Evolutionary conservation across 2,113 vertebrate species (phyloP), one percentile per base, ranked within the genome.

Genomic region (Callipepla californica): DNA sequence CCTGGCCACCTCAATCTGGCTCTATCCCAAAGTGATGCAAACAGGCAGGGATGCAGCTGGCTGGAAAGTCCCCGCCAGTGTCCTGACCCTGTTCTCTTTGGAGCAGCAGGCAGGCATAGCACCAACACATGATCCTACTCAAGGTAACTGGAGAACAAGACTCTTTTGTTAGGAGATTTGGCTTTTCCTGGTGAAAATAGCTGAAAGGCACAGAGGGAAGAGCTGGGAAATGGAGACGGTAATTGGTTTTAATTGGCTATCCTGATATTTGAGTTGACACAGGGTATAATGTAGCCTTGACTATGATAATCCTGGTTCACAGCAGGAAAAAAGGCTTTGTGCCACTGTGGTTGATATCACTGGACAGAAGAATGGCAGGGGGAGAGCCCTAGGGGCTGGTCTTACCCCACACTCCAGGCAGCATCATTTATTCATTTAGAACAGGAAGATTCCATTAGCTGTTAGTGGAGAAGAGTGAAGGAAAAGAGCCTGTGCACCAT

Each of bases 1-100:
- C 77, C 74, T 51, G 61, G 89, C 80, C 75, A 89, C 85, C 85
- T 89, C 87, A 34, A 34, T 34, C 83, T 90, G 92, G 87, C 78
- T 94, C 13, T 30, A 3, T 6, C 16, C 80, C 42, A 9, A 34
- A 30, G 40, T 80, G 89, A 80, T 3, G 1, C 10, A 25, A 0
- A 2, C 76, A 75, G 77, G 65, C 65, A 91, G 92, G 85, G 77
- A 25, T 0, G 69, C 63, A 63, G 89, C 21, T 14, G 25, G 78
- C 34, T 0, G 7, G 80, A 86, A 93, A 92, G 87, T 40, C 57
- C 51, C 88, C 0, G 0, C 9, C 85, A 80, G 80, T 48, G 19
- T 80, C n/a, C 81, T 69, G 80, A 18, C 59, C 69, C 73, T 48
- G 0, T 58, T 51, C 8, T 0, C 1, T 1, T 13, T 63, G 73